A percentile compares a stretch with the other conserved stretches of the same genome.
Conservation (phyloP, 2,888 invertebrate genomes). For the Acrobasis repandana region DNA sequence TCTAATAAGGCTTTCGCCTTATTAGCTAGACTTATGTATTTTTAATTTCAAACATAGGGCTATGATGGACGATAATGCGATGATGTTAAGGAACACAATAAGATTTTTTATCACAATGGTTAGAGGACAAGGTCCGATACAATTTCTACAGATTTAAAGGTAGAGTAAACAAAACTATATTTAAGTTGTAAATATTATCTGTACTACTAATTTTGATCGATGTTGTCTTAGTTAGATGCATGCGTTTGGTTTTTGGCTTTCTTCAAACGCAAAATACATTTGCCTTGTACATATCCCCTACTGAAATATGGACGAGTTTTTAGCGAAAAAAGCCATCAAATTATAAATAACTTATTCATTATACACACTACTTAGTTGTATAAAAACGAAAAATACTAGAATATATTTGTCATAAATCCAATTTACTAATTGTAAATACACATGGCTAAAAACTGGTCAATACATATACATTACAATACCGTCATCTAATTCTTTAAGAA, state of each 20-base stretch:
- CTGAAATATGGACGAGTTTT: not conserved
- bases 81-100: no score
- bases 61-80: no score
- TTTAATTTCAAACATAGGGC: no score
- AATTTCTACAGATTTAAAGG: not conserved
- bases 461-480: slow-evolving; percentile 5
- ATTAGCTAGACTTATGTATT: no score
- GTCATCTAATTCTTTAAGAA: not conserved
- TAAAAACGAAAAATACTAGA: no score
- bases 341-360: no score
- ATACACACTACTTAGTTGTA: no score
- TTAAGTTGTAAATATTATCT: slow-evolving; percentile 3
- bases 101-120: no score
- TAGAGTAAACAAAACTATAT: slow-evolving; percentile 23
- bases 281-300: slow-evolving; percentile 27
- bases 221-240: slow-evolving; percentile 47
- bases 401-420: no score
- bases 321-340: not conserved
- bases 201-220: slow-evolving; percentile 21
- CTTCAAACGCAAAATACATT: slow-evolving; percentile 18
- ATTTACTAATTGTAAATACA: no score
- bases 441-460: slow-evolving; percentile 3
- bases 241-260: slow-evolving; percentile 32
- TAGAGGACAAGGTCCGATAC: no score
- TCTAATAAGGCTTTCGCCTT: no score